A percentile compares a stretch with the other conserved stretches of the same genome.
phyloP scores from a whole-genome alignment of 2,888 invertebrate species.

The Copidosoma aretas region DNA sequence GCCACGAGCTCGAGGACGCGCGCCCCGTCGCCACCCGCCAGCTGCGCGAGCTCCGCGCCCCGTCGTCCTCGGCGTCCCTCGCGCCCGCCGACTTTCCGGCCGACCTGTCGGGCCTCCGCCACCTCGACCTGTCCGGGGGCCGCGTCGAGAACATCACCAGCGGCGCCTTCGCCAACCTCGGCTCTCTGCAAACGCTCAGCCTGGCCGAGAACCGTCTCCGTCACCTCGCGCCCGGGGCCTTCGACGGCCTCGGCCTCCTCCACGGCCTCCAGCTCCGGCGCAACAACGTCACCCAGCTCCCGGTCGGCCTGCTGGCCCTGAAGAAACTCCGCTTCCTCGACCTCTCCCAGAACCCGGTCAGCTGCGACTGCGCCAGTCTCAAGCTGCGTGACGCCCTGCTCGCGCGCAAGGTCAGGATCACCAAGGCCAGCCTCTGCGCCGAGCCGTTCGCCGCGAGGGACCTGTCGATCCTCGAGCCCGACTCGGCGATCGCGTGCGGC shows the following conservation, averaged over 20 bases:
- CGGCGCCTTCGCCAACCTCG: constrained; percentile 67
- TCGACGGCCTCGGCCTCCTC: constrained; percentile 66
- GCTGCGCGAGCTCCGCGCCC: constrained; percentile 48
- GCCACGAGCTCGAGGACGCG: constrained; percentile 53
- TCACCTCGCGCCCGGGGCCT: constrained; percentile 64
- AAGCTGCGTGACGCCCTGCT: constrained; percentile 70
- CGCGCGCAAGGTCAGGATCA: constrained; percentile 49
- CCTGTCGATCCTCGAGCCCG: constrained; percentile 68
- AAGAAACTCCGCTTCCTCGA: constrained; percentile 70
- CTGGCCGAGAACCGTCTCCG: constrained; percentile 70
- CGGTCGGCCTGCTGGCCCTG: constrained; percentile 67
- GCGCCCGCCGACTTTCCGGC: constrained; percentile 41
- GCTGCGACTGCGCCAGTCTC: constrained; percentile 75
- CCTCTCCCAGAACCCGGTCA: constrained; percentile 72
- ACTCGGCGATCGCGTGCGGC: constrained; percentile 52
- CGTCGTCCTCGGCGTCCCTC: constrained; percentile 42
- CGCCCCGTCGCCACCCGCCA: constrained; percentile 50
- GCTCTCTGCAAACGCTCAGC: constrained; percentile 68
- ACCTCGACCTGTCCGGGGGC: constrained; percentile 72
- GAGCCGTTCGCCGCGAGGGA: constrained; percentile 65
- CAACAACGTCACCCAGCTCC: constrained; percentile 69
- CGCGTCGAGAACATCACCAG: constrained; percentile 66
- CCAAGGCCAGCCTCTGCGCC: constrained; percentile 66
- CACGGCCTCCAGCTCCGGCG: constrained; percentile 70
- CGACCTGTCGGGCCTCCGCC: constrained; percentile 67